Evolutionary conservation across 2,888 invertebrate genomes (phyloP).

Genomic region (Platycnemis pennipes): DNA sequence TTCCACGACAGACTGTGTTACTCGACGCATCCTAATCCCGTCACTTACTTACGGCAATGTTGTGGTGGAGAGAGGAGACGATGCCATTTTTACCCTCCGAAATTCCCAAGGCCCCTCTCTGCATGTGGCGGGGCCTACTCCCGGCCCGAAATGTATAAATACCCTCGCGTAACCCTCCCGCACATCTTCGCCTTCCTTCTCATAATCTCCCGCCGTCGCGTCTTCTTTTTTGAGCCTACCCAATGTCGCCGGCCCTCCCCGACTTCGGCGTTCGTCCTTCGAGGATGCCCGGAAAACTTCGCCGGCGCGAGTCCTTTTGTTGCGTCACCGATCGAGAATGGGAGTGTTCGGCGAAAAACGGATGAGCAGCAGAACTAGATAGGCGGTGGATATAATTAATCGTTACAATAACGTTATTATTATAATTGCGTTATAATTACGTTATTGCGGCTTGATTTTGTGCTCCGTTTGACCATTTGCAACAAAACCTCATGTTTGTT

Average conservation of each 20-base stretch:
- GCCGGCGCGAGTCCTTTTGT: too few relatives aligned
- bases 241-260: background rate
- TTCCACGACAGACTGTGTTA: background rate
- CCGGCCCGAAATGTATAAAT: background rate
- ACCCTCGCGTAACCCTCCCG: background rate
- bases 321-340: too few relatives aligned
- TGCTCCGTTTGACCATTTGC: too few relatives aligned
- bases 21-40: background rate
- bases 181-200: background rate
- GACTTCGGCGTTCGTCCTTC: too few relatives aligned
- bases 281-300: background rate
- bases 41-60: background rate
- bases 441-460: too few relatives aligned
- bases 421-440: too few relatives aligned
- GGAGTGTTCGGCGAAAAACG: too few relatives aligned
- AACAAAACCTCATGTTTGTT: too few relatives aligned
- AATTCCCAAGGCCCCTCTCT: background rate
- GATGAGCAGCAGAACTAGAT: too few relatives aligned
- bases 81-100: background rate
- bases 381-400: too few relatives aligned
- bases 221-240: background rate
- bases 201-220: background rate
- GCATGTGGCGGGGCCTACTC: conserved; percentile 31
- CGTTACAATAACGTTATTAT: too few relatives aligned
- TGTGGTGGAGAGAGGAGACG: background rate